Evolutionary conservation across 2,797 vertebrate genomes (phyloP).

Genomic region (Pseudotriccus pelzelni): DNA sequence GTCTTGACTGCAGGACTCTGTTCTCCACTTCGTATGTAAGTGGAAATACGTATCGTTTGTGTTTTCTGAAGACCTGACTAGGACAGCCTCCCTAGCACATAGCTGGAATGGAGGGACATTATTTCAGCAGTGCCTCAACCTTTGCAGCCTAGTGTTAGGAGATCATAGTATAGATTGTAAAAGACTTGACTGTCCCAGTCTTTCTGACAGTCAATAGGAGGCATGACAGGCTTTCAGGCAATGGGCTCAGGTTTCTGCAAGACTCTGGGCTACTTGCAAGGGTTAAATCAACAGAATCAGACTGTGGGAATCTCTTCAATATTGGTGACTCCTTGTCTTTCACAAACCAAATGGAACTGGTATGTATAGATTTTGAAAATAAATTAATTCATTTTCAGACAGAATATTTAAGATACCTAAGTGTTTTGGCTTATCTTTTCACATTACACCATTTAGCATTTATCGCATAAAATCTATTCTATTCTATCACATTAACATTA

Average conservation of each 20-base stretch:
- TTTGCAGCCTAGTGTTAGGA: not conserved
- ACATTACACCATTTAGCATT: not conserved
- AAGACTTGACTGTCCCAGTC: not conserved
- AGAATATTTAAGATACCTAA: not conserved
- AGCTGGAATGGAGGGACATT: not conserved
- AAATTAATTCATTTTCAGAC: not conserved
- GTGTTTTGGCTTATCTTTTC: not conserved
- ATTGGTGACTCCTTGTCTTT: not conserved
- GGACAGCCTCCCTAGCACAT: not conserved
- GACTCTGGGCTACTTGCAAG: not conserved
- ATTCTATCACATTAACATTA: not conserved
- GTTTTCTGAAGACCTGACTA: not conserved
- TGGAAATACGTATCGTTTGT: accelerated
- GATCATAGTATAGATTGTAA: not conserved
- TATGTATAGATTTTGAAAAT: not conserved
- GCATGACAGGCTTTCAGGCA: not conserved
- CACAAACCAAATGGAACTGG: not conserved
- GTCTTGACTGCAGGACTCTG: not conserved
- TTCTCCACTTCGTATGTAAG: not conserved
- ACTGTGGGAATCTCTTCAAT: not conserved
- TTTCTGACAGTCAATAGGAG: not conserved
- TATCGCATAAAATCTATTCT: not conserved
- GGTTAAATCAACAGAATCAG: not conserved
- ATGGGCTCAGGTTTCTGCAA: not conserved
- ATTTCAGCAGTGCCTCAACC: not conserved